phyloP scores from a whole-genome alignment of 2,888 invertebrate species.

The Stenichneumon culpator region DNA sequence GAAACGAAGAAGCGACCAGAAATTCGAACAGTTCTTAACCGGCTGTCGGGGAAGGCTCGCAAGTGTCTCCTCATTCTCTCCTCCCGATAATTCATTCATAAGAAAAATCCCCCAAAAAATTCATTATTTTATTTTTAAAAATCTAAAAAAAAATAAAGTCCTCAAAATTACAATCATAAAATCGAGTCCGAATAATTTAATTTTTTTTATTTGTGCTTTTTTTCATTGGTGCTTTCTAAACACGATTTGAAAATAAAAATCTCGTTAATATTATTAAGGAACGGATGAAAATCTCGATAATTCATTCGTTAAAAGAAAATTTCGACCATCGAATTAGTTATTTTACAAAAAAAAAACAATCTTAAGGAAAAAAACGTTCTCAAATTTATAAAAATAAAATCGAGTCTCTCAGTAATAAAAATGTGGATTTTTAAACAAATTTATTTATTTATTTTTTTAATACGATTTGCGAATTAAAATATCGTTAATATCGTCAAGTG shows the following conservation, averaged over 20 bases:
- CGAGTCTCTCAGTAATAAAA: background rate
- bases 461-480: background rate
- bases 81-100: conserved; percentile 22
- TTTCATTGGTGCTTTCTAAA: too few relatives aligned
- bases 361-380: too few relatives aligned
- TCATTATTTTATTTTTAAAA: background rate
- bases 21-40: conserved; percentile 59
- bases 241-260: too few relatives aligned
- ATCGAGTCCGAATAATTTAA: too few relatives aligned
- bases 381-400: too few relatives aligned
- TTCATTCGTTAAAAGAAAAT: background rate
- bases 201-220: too few relatives aligned
- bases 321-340: background rate
- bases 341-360: background rate
- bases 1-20: conserved; percentile 51
- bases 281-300: background rate
- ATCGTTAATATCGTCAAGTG: background rate
- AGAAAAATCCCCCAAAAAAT: background rate
- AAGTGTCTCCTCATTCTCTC: conserved; percentile 14
- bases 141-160: background rate
- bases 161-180: too few relatives aligned
- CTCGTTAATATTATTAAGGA: too few relatives aligned
- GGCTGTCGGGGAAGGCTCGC: conserved; percentile 49
- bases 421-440: background rate
- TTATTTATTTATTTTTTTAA: background rate